phyloP scores from a whole-genome alignment of 2,888 invertebrate species.

The Scaptomyza tumidula region DNA sequence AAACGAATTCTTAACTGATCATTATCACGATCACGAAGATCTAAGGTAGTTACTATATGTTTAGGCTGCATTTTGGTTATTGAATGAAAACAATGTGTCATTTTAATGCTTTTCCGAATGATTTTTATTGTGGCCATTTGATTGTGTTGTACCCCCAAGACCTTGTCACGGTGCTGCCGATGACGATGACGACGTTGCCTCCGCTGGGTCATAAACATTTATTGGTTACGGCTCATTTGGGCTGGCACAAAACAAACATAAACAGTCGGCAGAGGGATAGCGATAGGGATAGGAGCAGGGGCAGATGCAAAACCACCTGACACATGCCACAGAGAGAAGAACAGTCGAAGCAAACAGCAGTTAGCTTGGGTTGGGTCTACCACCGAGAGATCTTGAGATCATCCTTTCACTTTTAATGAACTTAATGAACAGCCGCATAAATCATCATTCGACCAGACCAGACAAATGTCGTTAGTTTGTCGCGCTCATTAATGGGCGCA shows the following conservation, averaged over 20 bases:
- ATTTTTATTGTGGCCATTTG: slow-evolving; percentile 65
- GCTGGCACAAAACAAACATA: slow-evolving; percentile 58
- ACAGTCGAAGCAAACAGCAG: neutral
- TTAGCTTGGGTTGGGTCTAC: slow-evolving; percentile 9
- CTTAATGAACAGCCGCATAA: slow-evolving; percentile 74
- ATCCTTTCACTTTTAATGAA: slow-evolving; percentile 80
- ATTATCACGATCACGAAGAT: slow-evolving; percentile 7
- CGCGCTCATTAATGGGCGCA: slow-evolving; percentile 70
- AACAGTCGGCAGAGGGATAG: slow-evolving; percentile 13
- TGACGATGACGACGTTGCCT: slow-evolving; percentile 9
- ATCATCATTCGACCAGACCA: slow-evolving; percentile 61
- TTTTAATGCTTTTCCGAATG: slow-evolving; percentile 69
- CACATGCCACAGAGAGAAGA: slow-evolving; percentile 22
- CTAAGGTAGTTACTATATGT: no score
- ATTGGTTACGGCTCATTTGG: slow-evolving; percentile 77
- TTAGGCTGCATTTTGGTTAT: neutral
- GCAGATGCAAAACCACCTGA: slow-evolving; percentile 34
- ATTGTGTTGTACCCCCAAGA: slow-evolving; percentile 20
- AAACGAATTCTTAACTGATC: slow-evolving; percentile 19
- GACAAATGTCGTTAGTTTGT: slow-evolving; percentile 73
- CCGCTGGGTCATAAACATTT: slow-evolving; percentile 70
- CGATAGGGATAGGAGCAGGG: neutral
- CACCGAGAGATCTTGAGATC: slow-evolving; percentile 30
- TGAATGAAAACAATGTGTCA: slow-evolving; percentile 68
- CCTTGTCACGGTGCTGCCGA: slow-evolving; percentile 30